These are phyloP conservation scores for Chrosomus eos DNA, from an alignment of 2,797 vertebrate species.

Conservation along the genomic window DNA sequence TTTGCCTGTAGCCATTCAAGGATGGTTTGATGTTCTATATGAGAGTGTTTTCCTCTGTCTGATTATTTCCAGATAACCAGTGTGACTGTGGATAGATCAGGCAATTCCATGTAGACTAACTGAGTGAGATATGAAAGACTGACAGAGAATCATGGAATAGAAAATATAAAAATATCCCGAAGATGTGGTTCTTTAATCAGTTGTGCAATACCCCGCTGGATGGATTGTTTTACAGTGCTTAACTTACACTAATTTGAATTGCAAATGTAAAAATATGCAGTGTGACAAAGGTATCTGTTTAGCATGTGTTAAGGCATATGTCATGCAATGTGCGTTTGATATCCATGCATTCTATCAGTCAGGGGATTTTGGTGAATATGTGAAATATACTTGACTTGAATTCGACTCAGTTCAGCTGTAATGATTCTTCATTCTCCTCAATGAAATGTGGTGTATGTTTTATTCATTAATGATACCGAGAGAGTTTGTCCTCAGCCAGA, in stretches of 20 bases:
- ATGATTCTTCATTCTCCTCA: neutral
- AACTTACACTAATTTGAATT: constrained; percentile 26
- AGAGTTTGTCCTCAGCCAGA: constrained; percentile 28
- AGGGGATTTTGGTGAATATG: constrained; percentile 23
- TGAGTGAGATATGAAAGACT: constrained; percentile 32
- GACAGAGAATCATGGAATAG: constrained; percentile 4
- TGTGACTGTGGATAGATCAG: constrained; percentile 16
- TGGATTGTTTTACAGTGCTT: neutral
- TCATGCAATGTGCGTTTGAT: constrained; percentile 15
- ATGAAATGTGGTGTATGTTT: constrained; percentile 42
- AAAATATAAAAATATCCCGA: constrained; percentile 33
- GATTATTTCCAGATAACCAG: constrained; percentile 51
- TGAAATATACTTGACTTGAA: too few species aligned
- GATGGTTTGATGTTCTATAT: constrained; percentile 40
- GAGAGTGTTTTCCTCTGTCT: constrained; percentile 28
- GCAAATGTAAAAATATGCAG: constrained; percentile 10
- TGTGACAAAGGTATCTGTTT: constrained; percentile 4
- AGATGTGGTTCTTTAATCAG: neutral
- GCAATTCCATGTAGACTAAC: constrained; percentile 32
- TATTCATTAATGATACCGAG: constrained; percentile 45
- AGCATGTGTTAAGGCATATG: constrained; percentile 15
- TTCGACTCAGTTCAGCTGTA: neutral
- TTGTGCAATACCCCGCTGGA: neutral
- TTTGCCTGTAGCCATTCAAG: constrained; percentile 43
- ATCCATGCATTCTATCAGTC: constrained; percentile 12